Base-by-base conservation (phyloP, 2,113 vertebrate species). In the Paramisgurnus dabryanus region DNA sequence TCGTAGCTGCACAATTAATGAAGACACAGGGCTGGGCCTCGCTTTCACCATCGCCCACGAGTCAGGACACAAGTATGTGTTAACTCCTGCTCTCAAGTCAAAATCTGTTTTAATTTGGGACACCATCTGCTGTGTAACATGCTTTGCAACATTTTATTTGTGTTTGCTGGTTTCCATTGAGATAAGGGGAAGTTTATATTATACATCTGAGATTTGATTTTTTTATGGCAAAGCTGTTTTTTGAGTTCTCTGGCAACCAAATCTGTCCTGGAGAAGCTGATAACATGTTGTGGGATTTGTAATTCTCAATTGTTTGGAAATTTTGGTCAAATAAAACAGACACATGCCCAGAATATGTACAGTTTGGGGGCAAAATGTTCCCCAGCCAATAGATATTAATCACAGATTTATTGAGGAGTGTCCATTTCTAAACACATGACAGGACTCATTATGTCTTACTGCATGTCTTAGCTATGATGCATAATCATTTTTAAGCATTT, bases 41-140 rank as follows among this genome's bases (percentile, higher is more conserved):
- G 98, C 98, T 18, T 99, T 99, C 88, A 99, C 98, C 82, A 96
- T 99, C 45, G 98, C 98, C 64, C 97, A 99, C 3, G 98, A 99
- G 82, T 99, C 97, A 53, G 98, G 98, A 84, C 98, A 99, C 92
- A 99, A 98, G 98, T 99, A 94, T 86, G 96, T 84, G 96, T 84
- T 15, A 12, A 53, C 13, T 27, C 66, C 57, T 64, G 40, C 72
- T 67, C 22, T 68, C 55, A 55, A 4, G 13, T 67, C 39, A 1
- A n/a, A 43, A 7, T 34, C 18, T 9, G 6, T 79, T 71, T 76
- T 27, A 82, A 39, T 80, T 41, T 64, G 53, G 65, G 79, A 82
- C 88, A 58, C 82, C 78, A 72, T 81, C 79, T 64, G 80, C 81
- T 83, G 63, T 55, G 74, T 85, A 77, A 9, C 6, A 58, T 82